phyloP scores from a whole-genome alignment of 1,140 invertebrate genomes.

The Heliconius nattereri region DNA sequence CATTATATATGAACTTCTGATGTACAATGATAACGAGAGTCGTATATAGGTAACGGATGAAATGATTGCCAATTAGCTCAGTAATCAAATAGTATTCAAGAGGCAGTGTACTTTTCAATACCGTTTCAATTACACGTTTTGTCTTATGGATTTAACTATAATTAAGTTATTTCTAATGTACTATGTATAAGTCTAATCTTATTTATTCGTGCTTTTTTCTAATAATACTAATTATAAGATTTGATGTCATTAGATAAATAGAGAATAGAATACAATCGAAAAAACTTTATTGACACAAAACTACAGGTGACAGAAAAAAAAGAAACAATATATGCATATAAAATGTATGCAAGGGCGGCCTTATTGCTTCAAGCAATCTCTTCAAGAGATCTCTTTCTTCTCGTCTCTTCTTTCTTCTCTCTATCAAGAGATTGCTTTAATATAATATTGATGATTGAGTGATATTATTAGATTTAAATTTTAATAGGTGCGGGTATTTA shows the following conservation, averaged over 20 bases:
- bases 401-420: too few species aligned
- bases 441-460: too few species aligned
- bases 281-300: too few species aligned
- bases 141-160: constrained; percentile 5
- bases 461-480: too few species aligned
- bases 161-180: not conserved
- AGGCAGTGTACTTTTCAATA: not conserved
- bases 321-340: too few species aligned
- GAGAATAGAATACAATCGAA: too few species aligned
- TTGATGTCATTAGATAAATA: not conserved
- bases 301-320: too few species aligned
- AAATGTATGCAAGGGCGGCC: too few species aligned
- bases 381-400: too few species aligned
- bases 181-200: not conserved
- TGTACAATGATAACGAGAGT: not conserved
- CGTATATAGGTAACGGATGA: not conserved
- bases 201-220: not conserved
- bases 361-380: too few species aligned
- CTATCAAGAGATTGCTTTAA: too few species aligned
- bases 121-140: not conserved
- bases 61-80: constrained; percentile 8
- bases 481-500: too few species aligned
- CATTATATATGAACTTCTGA: not conserved
- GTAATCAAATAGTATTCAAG: constrained; percentile 16
- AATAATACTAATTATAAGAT: not conserved